A percentile compares a stretch with the other conserved stretches of the same genome.
phyloP scores from a whole-genome alignment of 2,888 invertebrate species.

The Eilema sororculum region DNA sequence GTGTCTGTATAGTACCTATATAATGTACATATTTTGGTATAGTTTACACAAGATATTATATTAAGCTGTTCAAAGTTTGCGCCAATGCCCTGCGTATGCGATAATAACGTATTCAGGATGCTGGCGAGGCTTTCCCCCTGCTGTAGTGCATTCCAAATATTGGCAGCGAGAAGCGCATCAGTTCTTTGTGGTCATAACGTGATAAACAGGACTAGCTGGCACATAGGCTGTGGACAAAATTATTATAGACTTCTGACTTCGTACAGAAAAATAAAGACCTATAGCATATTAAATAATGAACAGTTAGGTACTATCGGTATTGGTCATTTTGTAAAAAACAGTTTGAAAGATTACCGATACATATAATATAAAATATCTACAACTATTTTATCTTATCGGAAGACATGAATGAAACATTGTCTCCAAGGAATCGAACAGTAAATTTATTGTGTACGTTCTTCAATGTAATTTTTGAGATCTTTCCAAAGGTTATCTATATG shows the following conservation, averaged over 20 bases:
- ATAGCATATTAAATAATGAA: background rate
- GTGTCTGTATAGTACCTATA: background rate
- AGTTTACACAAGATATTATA: no score
- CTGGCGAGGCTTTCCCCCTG: background rate
- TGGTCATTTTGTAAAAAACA: background rate
- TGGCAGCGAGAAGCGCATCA: background rate
- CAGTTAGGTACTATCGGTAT: no score
- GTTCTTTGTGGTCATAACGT: background rate
- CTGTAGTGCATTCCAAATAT: background rate
- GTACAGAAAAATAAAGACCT: background rate
- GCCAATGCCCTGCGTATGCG: background rate
- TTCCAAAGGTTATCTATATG: conserved; percentile 17
- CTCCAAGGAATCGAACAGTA: conserved; percentile 28
- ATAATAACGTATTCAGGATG: background rate
- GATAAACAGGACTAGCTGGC: background rate
- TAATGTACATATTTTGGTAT: no score
- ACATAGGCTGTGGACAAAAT: background rate
- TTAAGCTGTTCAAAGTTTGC: no score
- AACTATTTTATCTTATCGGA: conserved; percentile 46
- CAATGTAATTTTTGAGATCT: conserved; percentile 22
- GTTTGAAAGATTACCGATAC: background rate
- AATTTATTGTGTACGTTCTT: conserved; percentile 27
- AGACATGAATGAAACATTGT: conserved; percentile 43
- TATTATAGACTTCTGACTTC: background rate
- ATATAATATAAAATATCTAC: background rate